Base-by-base conservation (phyloP, 2,888 invertebrate genomes). In the Fabriciana adippe region DNA sequence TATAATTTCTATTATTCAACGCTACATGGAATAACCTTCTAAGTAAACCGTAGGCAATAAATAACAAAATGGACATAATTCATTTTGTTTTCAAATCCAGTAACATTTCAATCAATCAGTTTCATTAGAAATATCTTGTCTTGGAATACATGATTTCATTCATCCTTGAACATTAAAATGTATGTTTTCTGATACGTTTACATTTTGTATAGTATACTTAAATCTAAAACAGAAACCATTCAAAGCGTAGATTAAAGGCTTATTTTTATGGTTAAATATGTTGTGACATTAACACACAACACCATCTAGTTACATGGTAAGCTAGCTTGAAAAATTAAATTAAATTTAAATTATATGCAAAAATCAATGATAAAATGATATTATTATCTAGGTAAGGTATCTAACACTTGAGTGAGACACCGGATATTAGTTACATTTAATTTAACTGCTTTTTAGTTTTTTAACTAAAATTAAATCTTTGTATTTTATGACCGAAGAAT, bases 61-160 rank as follows among this genome's bases (percentile, higher is more conserved):
- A 68, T 70, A 68, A 70, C 54, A 53, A 60, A 41, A 66, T 50
- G 41, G 51, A 50, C 50, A 66, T 62, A 67, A 72, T 72, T 66
- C 63, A 72, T 72, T 69, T 65, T 60, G 65, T 72, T 67, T 65
- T 69, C 69, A 72, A 67, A 67, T 54, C 50, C 47, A 41, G 31
- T 53, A 65, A 69, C 62, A 62, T 55, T 67, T 65, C 71, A 66
- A 72, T 69, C 67, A 69, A 72, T 72, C 71, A 72, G 69, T 66
- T 69, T 65, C 64, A 69, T 54, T 63, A 63, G 41, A 65, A 51
- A 64, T 48, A 62, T 48, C 69, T 70, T 70, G 67, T 69, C 62
- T 66, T 64, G 67, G 56, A 67, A 61, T 50, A 61, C 21, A 61
- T 67, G 69, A 69, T 53, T 61, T 61, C 61, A 69, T 61, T 67